Conservation (phyloP, 2,888 invertebrate genomes). For the Agrochola lychnidis region DNA sequence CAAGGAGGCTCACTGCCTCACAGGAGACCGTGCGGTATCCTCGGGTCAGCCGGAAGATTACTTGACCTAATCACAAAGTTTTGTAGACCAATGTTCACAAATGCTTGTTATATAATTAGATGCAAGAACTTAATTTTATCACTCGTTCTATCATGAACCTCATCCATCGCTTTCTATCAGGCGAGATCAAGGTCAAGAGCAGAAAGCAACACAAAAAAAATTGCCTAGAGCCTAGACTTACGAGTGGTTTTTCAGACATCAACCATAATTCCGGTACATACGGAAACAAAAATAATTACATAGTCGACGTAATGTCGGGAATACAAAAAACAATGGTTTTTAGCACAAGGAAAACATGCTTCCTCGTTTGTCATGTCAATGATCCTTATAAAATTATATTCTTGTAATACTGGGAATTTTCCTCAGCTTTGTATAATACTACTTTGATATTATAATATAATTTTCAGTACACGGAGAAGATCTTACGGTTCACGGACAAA, state of each 20-base stretch:
- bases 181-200: no score
- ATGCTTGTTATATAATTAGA: background rate
- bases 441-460: background rate
- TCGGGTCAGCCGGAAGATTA: background rate
- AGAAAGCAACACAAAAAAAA: no score
- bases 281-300: background rate
- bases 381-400: background rate
- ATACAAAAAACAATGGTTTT: background rate
- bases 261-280: no score
- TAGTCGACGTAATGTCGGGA: background rate
- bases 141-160: no score
- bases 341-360: background rate
- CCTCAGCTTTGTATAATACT: background rate
- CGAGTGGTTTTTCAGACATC: background rate
- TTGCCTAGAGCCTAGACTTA: background rate
- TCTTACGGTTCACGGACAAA: constrained; percentile 13
- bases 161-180: no score
- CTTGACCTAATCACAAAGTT: background rate
- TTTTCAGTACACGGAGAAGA: background rate
- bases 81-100: background rate
- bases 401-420: constrained; percentile 8
- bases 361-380: constrained; percentile 1
- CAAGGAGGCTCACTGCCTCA: no score
- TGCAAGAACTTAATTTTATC: background rate
- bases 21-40: no score